Evolutionary conservation across 2,113 vertebrate genomes (phyloP), one percentile per base, ranked within the genome.

Genomic region (Dermatemys mawii): DNA sequence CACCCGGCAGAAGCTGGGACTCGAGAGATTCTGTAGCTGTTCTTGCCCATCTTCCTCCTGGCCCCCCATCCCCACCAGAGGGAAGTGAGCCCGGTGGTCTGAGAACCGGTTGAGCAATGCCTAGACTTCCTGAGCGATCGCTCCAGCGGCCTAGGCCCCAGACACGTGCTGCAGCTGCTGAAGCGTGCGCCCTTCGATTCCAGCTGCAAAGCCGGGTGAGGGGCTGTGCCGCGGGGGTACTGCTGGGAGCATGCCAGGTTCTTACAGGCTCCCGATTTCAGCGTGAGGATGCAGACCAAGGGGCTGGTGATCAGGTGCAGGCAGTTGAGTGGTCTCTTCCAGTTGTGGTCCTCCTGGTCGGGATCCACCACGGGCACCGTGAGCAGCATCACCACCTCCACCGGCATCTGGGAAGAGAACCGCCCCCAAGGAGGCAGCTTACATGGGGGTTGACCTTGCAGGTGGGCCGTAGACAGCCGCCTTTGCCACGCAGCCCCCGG

Each of bases 271-370:
- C 99, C 99, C 0, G 99, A 99, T 87, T 99, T 98, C 49, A 99
- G 98, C 35, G 98, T 97, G 60, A 99, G 97, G 83, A 99, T 0
- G n/a, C 98, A 98, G 92, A 98, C 93, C 90, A 99, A 79, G 9
- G 99, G 99, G 88, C 98, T 98, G 48, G 98, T 98, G 84, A 98
- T 49, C 27, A 99, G 51, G 22, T 99, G 99, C 53, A 99, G 97
- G 91, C 99, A 99, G 98, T 99, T 99, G 48, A 99, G 98, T 11
- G 99, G 99, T 24, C 99, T 99, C 70, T 98, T 99, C 99, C 99
- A 99, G 98, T 99, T 99, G 89, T 90, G 97, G 87, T 99, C 99
- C 0, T 99, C 99, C 97, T 98, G 98, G 98, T 99, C 99, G 0
- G 98, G 99, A 93, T 99, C 99, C 70, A 99, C 98, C 0, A 99